Base-by-base conservation (phyloP, 2,113 vertebrate genomes). In the Erpornis zantholeuca region DNA sequence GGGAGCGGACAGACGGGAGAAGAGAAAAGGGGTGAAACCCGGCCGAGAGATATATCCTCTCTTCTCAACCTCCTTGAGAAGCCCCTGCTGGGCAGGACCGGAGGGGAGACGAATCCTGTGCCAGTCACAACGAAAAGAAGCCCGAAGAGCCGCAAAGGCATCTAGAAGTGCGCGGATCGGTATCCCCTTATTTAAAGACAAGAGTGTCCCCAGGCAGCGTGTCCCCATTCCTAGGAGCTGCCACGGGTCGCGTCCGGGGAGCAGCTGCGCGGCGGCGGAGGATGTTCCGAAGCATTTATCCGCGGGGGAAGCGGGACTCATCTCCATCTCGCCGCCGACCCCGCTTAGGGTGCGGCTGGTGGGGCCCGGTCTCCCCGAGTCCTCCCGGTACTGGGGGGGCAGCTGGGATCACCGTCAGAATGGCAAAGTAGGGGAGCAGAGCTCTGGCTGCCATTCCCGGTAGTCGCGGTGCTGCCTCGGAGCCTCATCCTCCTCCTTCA, bases 251-350 rank as follows among this genome's bases (percentile, higher is more conserved):
- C n/a, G 23, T 44, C 22, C 18, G 0, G 11, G 13, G 3, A 16
- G 11, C 7, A 35, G 36, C 31, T n/a, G 23, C 4, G 15, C 12
- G 1, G 29, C 11, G 1, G 53, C 2, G 2, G 27, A 3, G 25
- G 29, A 12, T 49, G 35, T 28, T 57, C 16, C 1, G 3, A 7
- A 36, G 33, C 20, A 47, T 75, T 50, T 29, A 6, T 14, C 19
- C 5, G 1, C 7, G 2, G 31, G 7, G 35, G 8, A 27, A 71
- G 24, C 0, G 8, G 33, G 6, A 4, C 8, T 47, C 4, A 4
- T 18, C 3, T 14, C 36, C 59, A 4, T 25, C 36, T 53, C 19
- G 7, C 29, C 49, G 1, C 35, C 33, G 7, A 35, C 12, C 17
- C 23, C 10, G 1, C 6, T 6, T 4, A 28, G n/a, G 17, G 17